These are phyloP conservation scores for Xylota sylvarum DNA, from an alignment of 2,888 invertebrate genomes.

Conservation along the genomic window DNA sequence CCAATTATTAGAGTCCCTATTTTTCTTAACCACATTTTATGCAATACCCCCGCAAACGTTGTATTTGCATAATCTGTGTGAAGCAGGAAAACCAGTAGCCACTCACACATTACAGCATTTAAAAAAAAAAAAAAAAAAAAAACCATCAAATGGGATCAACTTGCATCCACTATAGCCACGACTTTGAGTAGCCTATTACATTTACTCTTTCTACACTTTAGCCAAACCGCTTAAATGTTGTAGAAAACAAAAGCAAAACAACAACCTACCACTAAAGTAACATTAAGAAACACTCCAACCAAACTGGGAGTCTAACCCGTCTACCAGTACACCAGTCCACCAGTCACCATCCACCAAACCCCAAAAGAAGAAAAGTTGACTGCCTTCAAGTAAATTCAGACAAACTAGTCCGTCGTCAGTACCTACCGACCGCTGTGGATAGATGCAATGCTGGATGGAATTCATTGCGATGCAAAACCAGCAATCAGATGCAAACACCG, in stretches of 20 bases:
- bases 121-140: neutral
- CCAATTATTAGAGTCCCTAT: conserved; percentile 2
- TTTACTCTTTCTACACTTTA: conserved; percentile 14
- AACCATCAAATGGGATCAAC: neutral
- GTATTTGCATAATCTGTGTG: conserved; percentile 13
- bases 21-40: neutral
- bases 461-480: conserved; percentile 60
- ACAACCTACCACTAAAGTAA: conserved; percentile 21
- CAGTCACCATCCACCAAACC: neutral
- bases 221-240: neutral
- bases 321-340: neutral
- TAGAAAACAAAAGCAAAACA: conserved; percentile 16
- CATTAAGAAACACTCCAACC: conserved; percentile 39
- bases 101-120: conserved; percentile 10
- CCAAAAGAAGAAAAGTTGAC: conserved; percentile 73
- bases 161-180: conserved; percentile 4
- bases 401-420: conserved; percentile 45
- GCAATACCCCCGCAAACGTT: neutral
- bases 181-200: conserved; percentile 14
- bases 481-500: conserved; percentile 57
- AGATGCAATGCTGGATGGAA: conserved; percentile 49
- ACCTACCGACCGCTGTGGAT: neutral
- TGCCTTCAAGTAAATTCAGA: conserved; percentile 64
- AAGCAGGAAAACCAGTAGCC: conserved; percentile 14
- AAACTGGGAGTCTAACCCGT: conserved; percentile 21